Conservation (phyloP, 2,888 invertebrate genomes). For the Atethmia centrago region DNA sequence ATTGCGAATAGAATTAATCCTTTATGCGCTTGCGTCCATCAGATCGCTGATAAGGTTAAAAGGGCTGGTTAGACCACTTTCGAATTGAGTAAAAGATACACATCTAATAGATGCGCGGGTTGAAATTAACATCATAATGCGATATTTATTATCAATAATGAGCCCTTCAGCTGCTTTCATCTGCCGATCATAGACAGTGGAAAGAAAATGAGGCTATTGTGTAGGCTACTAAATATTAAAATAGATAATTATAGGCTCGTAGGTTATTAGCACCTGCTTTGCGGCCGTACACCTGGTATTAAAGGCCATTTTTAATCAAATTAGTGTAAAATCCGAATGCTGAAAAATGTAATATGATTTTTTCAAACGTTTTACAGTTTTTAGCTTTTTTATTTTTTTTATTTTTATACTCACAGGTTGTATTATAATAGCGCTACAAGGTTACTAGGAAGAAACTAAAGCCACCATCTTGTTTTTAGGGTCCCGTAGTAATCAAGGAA, state of each 20-base stretch:
- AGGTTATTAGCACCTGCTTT: conserved; percentile 26
- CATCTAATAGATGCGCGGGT: conserved; percentile 31
- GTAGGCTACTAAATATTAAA: conserved; percentile 24
- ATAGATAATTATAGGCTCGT: conserved; percentile 4
- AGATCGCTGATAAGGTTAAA: conserved; percentile 44
- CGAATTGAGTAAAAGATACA: conserved; percentile 40
- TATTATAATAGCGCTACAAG: too few species aligned
- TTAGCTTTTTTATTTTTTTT: not conserved
- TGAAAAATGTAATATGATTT: not conserved
- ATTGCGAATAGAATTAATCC: conserved; percentile 49
- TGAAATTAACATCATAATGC: conserved; percentile 48
- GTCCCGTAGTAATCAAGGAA: too few species aligned
- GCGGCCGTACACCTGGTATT: not conserved
- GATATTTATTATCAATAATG: conserved; percentile 42
- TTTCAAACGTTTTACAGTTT: not conserved
- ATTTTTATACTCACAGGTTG: too few species aligned
- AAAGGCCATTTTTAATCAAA: not conserved
- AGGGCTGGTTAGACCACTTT: conserved; percentile 18
- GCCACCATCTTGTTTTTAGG: too few species aligned
- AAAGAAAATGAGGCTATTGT: conserved; percentile 32
- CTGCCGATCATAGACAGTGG: conserved; percentile 19
- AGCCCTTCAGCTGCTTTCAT: conserved; percentile 39
- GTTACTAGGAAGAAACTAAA: too few species aligned
- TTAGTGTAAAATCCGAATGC: conserved; percentile 1
- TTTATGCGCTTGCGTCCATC: conserved; percentile 35